These are phyloP conservation scores for Agelas oroides DNA, from an alignment of 37 sponge, comb jelly and placozoan genomes.

Conservation along the genomic window DNA sequence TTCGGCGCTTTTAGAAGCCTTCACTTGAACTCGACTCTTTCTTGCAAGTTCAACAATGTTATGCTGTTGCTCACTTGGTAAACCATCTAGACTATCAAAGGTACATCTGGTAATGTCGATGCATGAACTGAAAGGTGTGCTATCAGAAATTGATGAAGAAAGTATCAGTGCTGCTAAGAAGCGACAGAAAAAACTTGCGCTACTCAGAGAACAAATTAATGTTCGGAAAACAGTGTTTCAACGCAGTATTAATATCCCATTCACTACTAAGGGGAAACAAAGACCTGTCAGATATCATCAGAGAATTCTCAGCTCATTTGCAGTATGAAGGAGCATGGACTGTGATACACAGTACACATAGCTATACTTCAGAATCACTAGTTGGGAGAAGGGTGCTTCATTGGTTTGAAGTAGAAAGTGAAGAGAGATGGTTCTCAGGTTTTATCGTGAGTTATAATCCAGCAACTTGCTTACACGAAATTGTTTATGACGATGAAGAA, in stretches of 20 bases:
- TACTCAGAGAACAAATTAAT: slow-evolving; percentile 45
- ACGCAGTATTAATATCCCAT: slow-evolving; percentile 36
- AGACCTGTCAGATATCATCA: slow-evolving; percentile 37
- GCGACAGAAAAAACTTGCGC: slow-evolving; percentile 33
- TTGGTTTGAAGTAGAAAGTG: slow-evolving; percentile 35
- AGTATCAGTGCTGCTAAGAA: slow-evolving; percentile 46
- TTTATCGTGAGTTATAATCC: slow-evolving; percentile 40
- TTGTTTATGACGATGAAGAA: slow-evolving; percentile 50
- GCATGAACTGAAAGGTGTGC: slow-evolving; percentile 45
- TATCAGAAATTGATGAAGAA: slow-evolving; percentile 59
- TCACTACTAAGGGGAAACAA: slow-evolving; percentile 33
- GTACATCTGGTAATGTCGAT: slow-evolving; percentile 35
- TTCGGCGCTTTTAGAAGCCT: too few relatives aligned
- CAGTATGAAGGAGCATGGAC: neutral
- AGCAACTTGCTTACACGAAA: slow-evolving; percentile 43
- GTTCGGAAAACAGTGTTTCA: slow-evolving; percentile 39
- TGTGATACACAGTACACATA: too few relatives aligned
- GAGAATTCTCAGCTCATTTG: slow-evolving; percentile 43
- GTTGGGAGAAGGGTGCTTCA: slow-evolving; percentile 38
- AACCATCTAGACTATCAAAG: slow-evolving; percentile 40
- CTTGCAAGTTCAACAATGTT: too few relatives aligned
- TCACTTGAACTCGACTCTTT: too few relatives aligned
- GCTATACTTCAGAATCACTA: too few relatives aligned
- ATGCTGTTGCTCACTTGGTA: too few relatives aligned
- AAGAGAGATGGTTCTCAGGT: slow-evolving; percentile 49